These are phyloP conservation scores for Siphlonurus alternatus DNA, from an alignment of 2,888 invertebrate species.

Conservation along the genomic window DNA sequence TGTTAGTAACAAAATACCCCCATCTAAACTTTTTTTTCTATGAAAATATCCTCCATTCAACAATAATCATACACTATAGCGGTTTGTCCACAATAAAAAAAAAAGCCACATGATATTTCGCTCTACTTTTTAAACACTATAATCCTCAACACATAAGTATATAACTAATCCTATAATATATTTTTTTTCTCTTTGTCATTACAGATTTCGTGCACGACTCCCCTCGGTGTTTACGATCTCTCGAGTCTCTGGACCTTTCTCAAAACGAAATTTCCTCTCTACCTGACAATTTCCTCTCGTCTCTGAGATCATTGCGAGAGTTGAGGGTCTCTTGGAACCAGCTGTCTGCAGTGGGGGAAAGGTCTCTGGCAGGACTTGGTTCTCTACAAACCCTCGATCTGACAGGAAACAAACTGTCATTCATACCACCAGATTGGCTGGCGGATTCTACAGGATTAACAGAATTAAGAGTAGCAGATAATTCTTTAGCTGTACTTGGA, in stretches of 20 bases:
- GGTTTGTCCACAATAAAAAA: too few species aligned
- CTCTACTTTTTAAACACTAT: too few species aligned
- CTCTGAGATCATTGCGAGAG: conserved; percentile 47
- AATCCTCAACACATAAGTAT: too few species aligned
- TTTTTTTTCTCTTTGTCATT: too few species aligned
- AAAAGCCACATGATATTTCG: too few species aligned
- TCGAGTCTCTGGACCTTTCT: conserved; percentile 55
- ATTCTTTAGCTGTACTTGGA: conserved; percentile 55
- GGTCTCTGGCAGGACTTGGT: conserved; percentile 52
- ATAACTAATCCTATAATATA: background rate
- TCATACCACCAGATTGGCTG: conserved; percentile 62
- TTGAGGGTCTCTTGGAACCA: conserved; percentile 60
- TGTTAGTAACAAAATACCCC: too few species aligned
- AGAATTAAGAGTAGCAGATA: conserved; percentile 58
- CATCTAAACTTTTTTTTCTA: too few species aligned
- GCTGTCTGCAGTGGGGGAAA: conserved; percentile 53
- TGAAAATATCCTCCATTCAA: too few species aligned
- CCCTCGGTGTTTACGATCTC: background rate
- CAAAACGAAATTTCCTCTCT: conserved; percentile 52
- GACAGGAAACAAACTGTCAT: conserved; percentile 59
- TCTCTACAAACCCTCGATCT: conserved; percentile 55
- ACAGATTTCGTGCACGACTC: background rate
- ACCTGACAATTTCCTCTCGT: conserved; percentile 52
- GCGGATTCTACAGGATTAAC: conserved; percentile 51
- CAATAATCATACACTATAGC: too few species aligned